Base-by-base conservation (phyloP, 2,113 vertebrate genomes). In the Calidris pygmaea region DNA sequence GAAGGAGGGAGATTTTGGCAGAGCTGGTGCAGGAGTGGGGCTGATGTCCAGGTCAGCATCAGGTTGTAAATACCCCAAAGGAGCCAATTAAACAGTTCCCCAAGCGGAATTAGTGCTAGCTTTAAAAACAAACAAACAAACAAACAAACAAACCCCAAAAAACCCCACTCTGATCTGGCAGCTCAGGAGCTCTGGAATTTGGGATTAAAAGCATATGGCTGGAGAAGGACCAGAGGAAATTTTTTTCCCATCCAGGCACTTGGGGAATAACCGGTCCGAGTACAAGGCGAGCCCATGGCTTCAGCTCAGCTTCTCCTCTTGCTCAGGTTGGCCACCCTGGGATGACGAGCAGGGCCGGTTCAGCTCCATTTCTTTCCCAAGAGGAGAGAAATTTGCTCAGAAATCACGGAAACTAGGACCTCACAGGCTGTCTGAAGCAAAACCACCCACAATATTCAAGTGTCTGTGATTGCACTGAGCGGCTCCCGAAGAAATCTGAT, bases 281-380 rank as follows among this genome's bases (percentile, higher is more conserved):
- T 6, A 52, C 4, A 0, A 22, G 16, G 68, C 14, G 26, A 70
- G 55, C 37, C 37, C 62, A 9, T 1, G 1, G 43, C 63, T 82
- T 59, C 43, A 41, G 66, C 71, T 80, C 79, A 94, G 73, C 85
- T 43, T 53, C 73, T 52, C 56, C 26, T 19, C 37, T 50, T 27
- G 58, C 79, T 17, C 50, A 9, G 15, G 10, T 34, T 7, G 0
- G 37, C n/a, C 43, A 24, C 58, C 34, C 26, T 4, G 8, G 15
- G 15, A 27, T 3, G 62, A 71, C 2, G 30, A 65, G 3, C 4
- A 1, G 17, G 24, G 37, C 29, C 1, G 1, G 52, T 7, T 76
- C 50, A 55, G 63, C 74, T 59, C 43, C 24, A 12, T 24, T 41
- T 30, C 48, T 29, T 59, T 70, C 73, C 79, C 50, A n/a, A 34